Conservation (phyloP, 2,888 invertebrate genomes). For the Drosophila picticornis region DNA sequence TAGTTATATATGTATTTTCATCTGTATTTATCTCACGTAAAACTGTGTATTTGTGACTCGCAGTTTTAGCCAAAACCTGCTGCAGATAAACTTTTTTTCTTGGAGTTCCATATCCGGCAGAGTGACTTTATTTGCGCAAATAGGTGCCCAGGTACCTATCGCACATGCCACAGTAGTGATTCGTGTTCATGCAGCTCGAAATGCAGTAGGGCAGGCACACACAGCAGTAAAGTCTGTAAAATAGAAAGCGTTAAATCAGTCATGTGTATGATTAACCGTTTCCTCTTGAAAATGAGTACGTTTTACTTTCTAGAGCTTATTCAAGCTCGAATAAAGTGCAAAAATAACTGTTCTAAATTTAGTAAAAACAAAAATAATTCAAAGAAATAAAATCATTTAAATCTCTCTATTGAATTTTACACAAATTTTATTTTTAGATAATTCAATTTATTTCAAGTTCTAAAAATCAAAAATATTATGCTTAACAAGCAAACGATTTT, state of each 20-base stretch:
- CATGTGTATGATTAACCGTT: neutral
- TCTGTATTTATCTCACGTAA: slow-evolving; percentile 11
- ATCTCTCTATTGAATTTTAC: neutral
- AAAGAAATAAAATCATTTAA: neutral
- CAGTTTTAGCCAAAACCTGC: slow-evolving; percentile 8
- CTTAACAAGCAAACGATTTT: neutral
- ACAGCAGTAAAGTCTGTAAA: slow-evolving; percentile 77
- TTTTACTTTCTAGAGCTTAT: neutral
- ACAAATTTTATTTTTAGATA: neutral
- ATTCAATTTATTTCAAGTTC: neutral
- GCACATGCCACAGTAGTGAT: slow-evolving; percentile 82
- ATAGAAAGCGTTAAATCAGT: neutral
- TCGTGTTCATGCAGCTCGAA: slow-evolving; percentile 78
- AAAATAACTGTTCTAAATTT: neutral
- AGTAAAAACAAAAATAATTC: neutral
- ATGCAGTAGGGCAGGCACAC: slow-evolving; percentile 82
- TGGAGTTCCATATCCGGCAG: slow-evolving; percentile 14
- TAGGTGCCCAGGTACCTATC: slow-evolving; percentile 80
- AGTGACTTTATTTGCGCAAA: slow-evolving; percentile 46
- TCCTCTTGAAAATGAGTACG: neutral
- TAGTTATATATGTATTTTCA: neutral
- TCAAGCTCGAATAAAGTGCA: neutral
- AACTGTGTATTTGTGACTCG: slow-evolving; percentile 1
- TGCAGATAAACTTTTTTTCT: slow-evolving; percentile 10
- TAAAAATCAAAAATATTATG: neutral